phyloP scores from a whole-genome alignment of 2,797 vertebrate genomes.

The Esox masquinongy region DNA sequence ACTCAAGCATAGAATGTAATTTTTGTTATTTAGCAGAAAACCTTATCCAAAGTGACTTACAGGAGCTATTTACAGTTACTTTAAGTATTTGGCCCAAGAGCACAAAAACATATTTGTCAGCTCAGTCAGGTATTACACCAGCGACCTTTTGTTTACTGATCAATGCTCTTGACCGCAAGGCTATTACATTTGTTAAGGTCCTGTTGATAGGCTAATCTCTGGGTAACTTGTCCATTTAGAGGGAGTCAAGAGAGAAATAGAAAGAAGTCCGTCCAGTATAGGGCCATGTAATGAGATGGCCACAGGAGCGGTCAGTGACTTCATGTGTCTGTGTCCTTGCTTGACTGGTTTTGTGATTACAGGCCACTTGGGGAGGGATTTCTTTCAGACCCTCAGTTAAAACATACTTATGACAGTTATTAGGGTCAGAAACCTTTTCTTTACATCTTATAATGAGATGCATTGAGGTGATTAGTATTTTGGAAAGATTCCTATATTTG shows the following conservation, averaged over 20 bases:
- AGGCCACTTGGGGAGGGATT: background rate
- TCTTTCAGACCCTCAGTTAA: background rate
- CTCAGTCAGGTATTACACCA: no score
- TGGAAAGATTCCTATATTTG: background rate
- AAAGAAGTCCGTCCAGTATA: background rate
- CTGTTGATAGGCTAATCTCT: no score
- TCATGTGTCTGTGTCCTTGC: constrained; percentile 6
- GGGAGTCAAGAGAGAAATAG: background rate
- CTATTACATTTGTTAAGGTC: no score
- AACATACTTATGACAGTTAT: background rate
- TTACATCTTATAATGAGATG: background rate
- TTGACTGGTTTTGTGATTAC: background rate
- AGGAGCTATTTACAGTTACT: no score
- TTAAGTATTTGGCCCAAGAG: no score
- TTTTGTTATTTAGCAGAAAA: no score
- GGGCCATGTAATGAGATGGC: background rate
- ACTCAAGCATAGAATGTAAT: no score
- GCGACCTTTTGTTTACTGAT: no score
- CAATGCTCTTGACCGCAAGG: no score
- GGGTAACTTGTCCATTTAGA: background rate
- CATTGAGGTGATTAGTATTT: background rate
- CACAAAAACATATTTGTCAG: no score
- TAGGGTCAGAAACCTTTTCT: background rate
- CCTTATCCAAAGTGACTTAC: no score
- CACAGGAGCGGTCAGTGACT: background rate